A percentile compares a stretch with the other conserved stretches of the same genome.
These are phyloP conservation scores for Pseudorectes ferrugineus DNA, from an alignment of 2,113 vertebrate species.

Conservation along the genomic window DNA sequence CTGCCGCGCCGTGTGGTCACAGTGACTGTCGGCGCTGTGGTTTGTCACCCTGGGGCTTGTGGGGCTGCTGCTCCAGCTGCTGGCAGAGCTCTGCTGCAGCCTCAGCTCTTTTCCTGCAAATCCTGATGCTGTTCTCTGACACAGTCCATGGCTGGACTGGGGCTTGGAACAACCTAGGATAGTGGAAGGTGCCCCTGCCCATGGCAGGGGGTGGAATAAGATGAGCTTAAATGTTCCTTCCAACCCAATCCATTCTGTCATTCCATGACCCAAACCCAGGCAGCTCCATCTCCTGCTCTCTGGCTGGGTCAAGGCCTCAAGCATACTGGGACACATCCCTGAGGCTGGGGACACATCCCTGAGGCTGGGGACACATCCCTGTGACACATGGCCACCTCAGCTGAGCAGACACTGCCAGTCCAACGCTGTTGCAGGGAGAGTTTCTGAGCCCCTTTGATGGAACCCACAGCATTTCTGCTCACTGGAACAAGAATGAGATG, in stretches of 20 bases:
- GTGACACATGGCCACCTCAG: accelerated
- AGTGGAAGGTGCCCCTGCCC: neutral
- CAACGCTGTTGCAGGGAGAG: accelerated
- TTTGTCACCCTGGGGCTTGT: neutral
- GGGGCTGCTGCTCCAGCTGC: neutral
- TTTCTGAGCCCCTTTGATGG: neutral
- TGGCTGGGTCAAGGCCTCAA: accelerated
- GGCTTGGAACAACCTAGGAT: neutral
- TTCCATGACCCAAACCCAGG: neutral
- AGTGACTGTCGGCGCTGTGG: neutral
- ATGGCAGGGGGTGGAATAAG: neutral
- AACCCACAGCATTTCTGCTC: neutral
- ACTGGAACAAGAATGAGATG: accelerated
- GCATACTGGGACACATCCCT: neutral
- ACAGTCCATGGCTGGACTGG: accelerated
- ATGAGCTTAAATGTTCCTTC: neutral
- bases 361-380: neutral
- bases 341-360: neutral
- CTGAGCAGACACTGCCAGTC: accelerated
- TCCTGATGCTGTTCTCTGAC: neutral
- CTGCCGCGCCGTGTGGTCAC: neutral
- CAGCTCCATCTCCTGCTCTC: neutral
- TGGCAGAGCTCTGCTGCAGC: neutral
- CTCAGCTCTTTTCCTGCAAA: neutral
- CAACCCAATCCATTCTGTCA: neutral